Evolutionary conservation across 2,888 invertebrate genomes (phyloP), one percentile per base, ranked within the genome.

Genomic region (Listrodromus nycthemerus): DNA sequence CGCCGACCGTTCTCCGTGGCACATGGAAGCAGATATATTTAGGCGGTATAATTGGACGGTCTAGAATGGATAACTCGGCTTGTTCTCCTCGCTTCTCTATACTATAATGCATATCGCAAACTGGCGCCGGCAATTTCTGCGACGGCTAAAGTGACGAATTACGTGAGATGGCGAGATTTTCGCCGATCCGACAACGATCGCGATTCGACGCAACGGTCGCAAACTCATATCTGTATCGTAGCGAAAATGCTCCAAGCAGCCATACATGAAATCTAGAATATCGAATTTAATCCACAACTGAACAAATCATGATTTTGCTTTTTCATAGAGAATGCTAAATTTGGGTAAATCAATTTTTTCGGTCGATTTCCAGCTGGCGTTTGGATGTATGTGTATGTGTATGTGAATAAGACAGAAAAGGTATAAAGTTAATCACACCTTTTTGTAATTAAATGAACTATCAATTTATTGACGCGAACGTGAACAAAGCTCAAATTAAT

Each of bases 11-110:
- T 48, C 52, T 65, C 41, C 48, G 58, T 73, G 55, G 58, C 58
- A 69, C 69, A 58, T 69, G 69, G 63, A 10, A 37, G 69, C 41
- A 65, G 83, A 79, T 83, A 79, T 83, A 83, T 83, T 83, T 83
- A 75, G 83, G 70, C 65, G 65, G 55, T 69, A 79, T 79, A 83
- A 83, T 75, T 83, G 70, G 65, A 58, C 45, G 45, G 79, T 74
- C 79, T 66, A 50, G 70, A 75, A 79, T 79, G 75, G 33, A 69
- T 69, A 79, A 75, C 75, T 41, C 69, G 70, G 63, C 79, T 79
- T 79, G 79, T 79, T 75, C 79, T 45, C 65, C 10, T 58, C 70
- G n/a, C n/a, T 65, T 66, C 65, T 48, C 41, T 52, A 63, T 65
- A 24, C 73, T 37, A 65, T 65, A 65, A 75, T 65, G 48, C 63